Conservation (phyloP, 1,140 invertebrate species). For the Adoxophyes honmai region DNA sequence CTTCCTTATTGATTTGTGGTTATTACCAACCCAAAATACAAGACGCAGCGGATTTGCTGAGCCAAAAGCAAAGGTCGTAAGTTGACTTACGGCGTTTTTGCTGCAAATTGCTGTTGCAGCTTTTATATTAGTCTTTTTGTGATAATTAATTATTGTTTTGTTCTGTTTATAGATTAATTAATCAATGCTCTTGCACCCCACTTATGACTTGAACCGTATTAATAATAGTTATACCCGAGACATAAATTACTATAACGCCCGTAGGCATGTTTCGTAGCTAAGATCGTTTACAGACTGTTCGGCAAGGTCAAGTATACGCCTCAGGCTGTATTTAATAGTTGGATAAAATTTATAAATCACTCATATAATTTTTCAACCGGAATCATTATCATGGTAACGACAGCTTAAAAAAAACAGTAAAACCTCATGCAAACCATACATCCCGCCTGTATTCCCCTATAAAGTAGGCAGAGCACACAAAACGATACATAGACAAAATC, state of each 20-base stretch:
- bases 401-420: no score
- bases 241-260: conserved; percentile 28
- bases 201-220: conserved; percentile 18
- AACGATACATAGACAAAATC: no score
- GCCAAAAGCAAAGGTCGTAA: no score
- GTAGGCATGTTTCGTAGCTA: conserved; percentile 16
- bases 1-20: conserved; percentile 21
- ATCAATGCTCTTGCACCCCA: background rate
- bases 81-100: no score
- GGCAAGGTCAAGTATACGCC: conserved; percentile 30
- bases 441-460: no score
- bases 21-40: background rate
- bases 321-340: conserved; percentile 25
- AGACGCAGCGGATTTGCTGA: background rate
- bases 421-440: no score
- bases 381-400: no score
- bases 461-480: no score
- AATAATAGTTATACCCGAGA: conserved; percentile 20
- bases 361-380: conserved; percentile 28
- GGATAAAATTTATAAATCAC: conserved; percentile 39
- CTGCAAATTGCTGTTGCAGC: no score
- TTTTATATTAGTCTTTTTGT: no score
- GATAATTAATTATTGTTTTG: background rate
- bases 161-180: background rate
- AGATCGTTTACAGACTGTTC: conserved; percentile 15